Evolutionary conservation across 2,888 invertebrate species (phyloP).

Genomic region (Conchocele bisecta): DNA sequence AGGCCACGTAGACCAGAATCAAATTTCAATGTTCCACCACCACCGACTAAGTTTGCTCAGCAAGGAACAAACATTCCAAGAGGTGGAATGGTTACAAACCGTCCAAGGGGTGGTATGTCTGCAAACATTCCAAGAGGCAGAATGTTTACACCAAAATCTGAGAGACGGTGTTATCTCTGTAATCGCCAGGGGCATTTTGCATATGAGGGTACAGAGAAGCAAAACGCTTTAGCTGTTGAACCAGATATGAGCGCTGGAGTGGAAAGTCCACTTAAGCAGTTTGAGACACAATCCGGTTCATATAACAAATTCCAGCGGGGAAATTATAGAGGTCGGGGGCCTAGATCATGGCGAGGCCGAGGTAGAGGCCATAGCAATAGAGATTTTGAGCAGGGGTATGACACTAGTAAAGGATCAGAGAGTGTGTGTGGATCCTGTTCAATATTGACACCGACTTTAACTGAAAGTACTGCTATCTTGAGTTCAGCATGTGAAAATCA

Average conservation of each 20-base stretch:
- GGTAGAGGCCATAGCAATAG: background rate
- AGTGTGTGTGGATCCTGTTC: too few species aligned
- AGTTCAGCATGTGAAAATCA: conserved; percentile 7
- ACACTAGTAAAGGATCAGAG: too few species aligned
- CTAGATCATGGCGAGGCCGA: too few species aligned
- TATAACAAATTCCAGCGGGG: too few species aligned
- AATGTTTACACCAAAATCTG: background rate
- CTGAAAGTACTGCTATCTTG: background rate
- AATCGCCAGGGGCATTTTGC: conserved; percentile 1
- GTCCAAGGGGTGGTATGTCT: too few species aligned
- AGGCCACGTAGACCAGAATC: background rate
- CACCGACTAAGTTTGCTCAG: background rate
- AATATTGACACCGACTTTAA: background rate
- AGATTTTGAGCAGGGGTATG: too few species aligned
- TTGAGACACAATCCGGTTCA: too few species aligned
- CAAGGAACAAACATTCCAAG: too few species aligned
- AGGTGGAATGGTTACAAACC: too few species aligned
- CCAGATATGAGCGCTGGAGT: background rate
- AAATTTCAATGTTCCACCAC: background rate
- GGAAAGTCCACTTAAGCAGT: too few species aligned
- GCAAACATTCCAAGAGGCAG: background rate
- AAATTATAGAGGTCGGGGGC: too few species aligned
- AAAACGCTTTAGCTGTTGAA: background rate
- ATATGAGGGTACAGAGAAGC: background rate
- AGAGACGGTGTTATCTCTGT: conserved; percentile 6